Percentiles rank a stretch among this genome's conserved stretches.
Conservation (phyloP, 2,888 invertebrate species). For the Apocheima hispidaria region DNA sequence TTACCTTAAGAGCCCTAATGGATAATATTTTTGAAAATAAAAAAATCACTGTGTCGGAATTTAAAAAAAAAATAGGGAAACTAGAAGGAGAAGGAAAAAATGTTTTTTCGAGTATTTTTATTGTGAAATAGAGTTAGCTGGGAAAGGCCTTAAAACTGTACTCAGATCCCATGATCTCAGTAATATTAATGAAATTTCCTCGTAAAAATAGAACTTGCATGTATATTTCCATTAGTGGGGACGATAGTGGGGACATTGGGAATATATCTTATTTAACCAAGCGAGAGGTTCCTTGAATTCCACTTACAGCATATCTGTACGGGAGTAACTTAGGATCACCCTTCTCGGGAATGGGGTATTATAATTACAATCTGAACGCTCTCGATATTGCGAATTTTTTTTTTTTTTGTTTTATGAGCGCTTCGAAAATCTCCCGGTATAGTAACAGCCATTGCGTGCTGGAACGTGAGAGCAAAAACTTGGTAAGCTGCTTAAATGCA, state of each 20-base stretch:
- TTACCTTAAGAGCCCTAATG: no score
- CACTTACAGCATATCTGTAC: neutral
- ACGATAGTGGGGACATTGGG: no score
- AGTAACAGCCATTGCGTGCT: conserved; percentile 37
- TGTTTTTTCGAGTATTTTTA: no score
- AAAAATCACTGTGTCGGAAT: no score
- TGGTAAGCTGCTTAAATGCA: conserved; percentile 48
- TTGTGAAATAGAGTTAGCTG: no score
- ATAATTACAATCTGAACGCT: conserved; percentile 35
- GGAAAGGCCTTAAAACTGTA: no score
- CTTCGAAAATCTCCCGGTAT: conserved; percentile 28
- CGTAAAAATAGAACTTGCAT: conserved; percentile 1
- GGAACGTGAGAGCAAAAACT: conserved; percentile 41
- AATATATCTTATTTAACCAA: no score
- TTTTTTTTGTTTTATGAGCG: conserved; percentile 31
- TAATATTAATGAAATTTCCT: neutral
- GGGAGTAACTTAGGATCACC: conserved; percentile 9
- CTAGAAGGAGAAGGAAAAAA: no score
- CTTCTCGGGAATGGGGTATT: conserved; percentile 36
- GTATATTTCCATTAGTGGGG: no score
- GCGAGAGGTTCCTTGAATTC: conserved; percentile 1
- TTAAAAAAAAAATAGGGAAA: no score
- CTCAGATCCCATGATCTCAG: neutral
- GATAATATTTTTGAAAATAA: no score
- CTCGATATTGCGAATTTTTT: conserved; percentile 39